phyloP scores from a whole-genome alignment of 2,888 invertebrate species.

The Iselma pallidipennis region DNA sequence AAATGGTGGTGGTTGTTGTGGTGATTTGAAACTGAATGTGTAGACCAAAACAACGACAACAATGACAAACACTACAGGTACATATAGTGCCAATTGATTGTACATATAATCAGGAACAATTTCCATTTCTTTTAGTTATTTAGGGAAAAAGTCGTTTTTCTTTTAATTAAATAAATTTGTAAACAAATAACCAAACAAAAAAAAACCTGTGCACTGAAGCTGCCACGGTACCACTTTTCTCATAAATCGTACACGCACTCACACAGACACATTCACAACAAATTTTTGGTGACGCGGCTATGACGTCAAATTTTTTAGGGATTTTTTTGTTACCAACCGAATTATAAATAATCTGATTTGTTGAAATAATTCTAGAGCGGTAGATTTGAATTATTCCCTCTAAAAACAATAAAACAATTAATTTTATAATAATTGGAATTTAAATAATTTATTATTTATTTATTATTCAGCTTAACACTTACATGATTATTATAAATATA shows the following conservation, averaged over 20 bases:
- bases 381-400: not conserved
- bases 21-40: conserved; percentile 45
- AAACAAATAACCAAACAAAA: conserved; percentile 13
- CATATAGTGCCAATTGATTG: conserved; percentile 62
- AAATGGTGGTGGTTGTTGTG: conserved; percentile 76
- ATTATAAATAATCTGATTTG: not conserved
- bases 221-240: conserved; percentile 35
- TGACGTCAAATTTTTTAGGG: conserved; percentile 55
- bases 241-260: conserved; percentile 12
- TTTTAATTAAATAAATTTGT: conserved; percentile 6
- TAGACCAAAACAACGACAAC: conserved; percentile 43
- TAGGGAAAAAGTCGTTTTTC: conserved; percentile 10
- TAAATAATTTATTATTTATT: no score
- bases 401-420: no score
- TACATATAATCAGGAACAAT: conserved; percentile 63
- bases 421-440: no score
- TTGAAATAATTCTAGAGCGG: not conserved
- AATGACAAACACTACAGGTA: conserved; percentile 60
- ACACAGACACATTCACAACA: conserved; percentile 29
- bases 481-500: no score
- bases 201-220: conserved; percentile 26
- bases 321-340: conserved; percentile 8
- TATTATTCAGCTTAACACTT: no score
- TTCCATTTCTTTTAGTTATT: conserved; percentile 57
- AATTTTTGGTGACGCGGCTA: conserved; percentile 69